Conservation (phyloP, 2,888 invertebrate species). For the Julus scanicus region DNA sequence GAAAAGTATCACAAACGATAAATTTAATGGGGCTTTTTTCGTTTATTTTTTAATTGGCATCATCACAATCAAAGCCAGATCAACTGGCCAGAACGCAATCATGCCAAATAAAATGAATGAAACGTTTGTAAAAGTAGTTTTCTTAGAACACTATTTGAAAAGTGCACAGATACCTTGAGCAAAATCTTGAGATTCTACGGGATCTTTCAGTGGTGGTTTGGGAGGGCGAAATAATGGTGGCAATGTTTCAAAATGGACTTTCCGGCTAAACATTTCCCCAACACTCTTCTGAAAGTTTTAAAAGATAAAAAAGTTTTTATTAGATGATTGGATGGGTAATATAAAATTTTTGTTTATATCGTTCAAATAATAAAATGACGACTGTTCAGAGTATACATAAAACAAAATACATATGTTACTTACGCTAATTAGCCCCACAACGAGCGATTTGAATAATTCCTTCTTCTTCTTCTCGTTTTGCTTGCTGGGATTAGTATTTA, state of each 20-base stretch:
- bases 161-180: background rate
- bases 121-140: background rate
- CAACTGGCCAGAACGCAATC: background rate
- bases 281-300: constrained; percentile 75
- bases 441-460: constrained; percentile 79
- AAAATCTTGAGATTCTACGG: constrained; percentile 9
- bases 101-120: background rate
- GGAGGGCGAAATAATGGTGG: constrained; percentile 69
- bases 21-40: background rate
- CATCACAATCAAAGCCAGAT: background rate
- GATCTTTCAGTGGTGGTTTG: background rate
- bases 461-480: constrained; percentile 93
- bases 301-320: constrained; percentile 46
- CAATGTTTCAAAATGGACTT: constrained; percentile 85
- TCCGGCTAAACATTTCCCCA: constrained; percentile 87
- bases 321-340: background rate
- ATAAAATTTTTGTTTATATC: background rate
- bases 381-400: background rate
- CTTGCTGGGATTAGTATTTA: constrained; percentile 70
- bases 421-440: constrained; percentile 65
- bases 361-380: too few relatives aligned
- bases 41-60: background rate
- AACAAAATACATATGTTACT: constrained; percentile 56
- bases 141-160: background rate
- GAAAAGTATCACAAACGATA: background rate